Evolutionary conservation across 2,113 vertebrate genomes (phyloP), one percentile per base, ranked within the genome.

Genomic region (Syngnathoides biaculeatus): DNA sequence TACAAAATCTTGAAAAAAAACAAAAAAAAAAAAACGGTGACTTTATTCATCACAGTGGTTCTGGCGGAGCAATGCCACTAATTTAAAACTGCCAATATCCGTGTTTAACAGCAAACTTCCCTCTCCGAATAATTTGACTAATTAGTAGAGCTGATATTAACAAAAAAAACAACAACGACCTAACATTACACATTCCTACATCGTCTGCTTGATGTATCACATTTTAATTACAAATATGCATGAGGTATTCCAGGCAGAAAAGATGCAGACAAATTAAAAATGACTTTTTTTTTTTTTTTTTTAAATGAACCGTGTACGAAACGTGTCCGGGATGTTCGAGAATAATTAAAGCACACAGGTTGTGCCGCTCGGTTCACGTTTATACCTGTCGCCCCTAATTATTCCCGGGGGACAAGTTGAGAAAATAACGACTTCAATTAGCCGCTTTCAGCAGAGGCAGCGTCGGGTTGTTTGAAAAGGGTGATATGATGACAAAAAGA

Each of bases 371-470:
- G 26, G 67, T 70, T 76, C 71, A 71, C 65, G 64, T 83, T 83
- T 42, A 79, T 71, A 83, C 77, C 72, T 81, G 77, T 79, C 79
- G 74, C 62, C 62, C 57, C 19, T 78, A 83, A 90, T 86, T 79
- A 84, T 72, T 80, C 79, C 80, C 74, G 0, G 20, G 71, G 77
- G 70, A 79, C 79, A 70, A 42, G 55, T 40, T 30, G 4, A 10
- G 65, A 72, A 79, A 80, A 82, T 73, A 68, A 67, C 74, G 77
- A 52, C 64, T 71, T 83, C 71, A 85, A 85, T 89, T 86, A 85
- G 83, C 69, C 24, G 75, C 73, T 67, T 79, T 75, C 77, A 75
- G 78, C 64, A 55, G 43, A 62, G 57, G 74, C 65, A 65, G 53
- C 19, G 42, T 78, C 68, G 79, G 40, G 77, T 75, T 65, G 59